phyloP scores from a whole-genome alignment of 2,888 invertebrate genomes.

The Eilema caniola region DNA sequence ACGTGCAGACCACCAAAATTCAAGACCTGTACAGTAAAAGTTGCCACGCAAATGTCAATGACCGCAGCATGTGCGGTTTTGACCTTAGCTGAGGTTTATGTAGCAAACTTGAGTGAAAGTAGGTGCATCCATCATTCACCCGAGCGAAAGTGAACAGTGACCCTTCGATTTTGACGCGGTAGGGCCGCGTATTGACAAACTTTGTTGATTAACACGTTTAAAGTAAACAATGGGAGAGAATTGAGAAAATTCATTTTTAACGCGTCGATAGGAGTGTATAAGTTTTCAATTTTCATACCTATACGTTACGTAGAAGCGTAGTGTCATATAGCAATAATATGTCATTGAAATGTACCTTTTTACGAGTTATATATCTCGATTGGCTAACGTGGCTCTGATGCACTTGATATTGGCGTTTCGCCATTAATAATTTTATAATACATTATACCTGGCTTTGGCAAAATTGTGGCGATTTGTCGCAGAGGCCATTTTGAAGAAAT shows the following conservation, averaged over 20 bases:
- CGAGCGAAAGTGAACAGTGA: conserved; percentile 59
- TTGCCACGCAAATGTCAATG: conserved; percentile 59
- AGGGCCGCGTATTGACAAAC: conserved; percentile 12
- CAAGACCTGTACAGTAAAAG: conserved; percentile 60
- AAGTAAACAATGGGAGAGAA: background rate
- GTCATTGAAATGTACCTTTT: too few relatives aligned
- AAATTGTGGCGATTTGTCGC: too few relatives aligned
- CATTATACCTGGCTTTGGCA: too few relatives aligned
- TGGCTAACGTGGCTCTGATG: too few relatives aligned
- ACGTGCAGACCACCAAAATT: conserved; percentile 40
- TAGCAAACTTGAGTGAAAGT: conserved; percentile 66
- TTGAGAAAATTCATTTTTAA: background rate
- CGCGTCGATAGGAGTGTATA: background rate
- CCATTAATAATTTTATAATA: too few relatives aligned
- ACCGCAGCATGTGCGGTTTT: conserved; percentile 52
- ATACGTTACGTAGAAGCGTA: too few relatives aligned
- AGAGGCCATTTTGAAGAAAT: too few relatives aligned
- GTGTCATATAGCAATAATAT: too few relatives aligned
- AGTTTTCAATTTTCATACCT: too few relatives aligned
- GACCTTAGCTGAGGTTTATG: conserved; percentile 62
- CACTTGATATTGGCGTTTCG: too few relatives aligned
- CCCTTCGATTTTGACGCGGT: conserved; percentile 52
- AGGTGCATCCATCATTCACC: conserved; percentile 58
- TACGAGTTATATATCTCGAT: too few relatives aligned
- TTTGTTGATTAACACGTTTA: background rate